Evolutionary conservation across 2,797 vertebrate genomes (phyloP).

Genomic region (Margarornis squamiger): DNA sequence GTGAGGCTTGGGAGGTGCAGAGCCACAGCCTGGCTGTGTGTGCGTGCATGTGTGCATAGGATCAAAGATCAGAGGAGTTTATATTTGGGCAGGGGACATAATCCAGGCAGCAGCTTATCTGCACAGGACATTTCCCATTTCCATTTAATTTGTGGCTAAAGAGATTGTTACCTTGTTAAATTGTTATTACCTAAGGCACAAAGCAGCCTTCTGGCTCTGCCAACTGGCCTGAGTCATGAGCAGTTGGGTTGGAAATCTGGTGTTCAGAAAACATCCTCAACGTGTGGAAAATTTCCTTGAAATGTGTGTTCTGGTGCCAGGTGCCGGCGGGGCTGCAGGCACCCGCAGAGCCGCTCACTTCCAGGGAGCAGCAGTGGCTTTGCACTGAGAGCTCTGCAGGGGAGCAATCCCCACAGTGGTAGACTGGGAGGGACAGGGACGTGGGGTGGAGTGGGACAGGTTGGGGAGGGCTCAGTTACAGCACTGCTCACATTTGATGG

Average conservation of each 20-base stretch:
- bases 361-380: not conserved
- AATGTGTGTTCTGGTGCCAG: slow-evolving; percentile 48
- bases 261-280: slow-evolving; percentile 34
- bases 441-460: not conserved
- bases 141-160: slow-evolving; percentile 64
- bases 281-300: slow-evolving; percentile 43
- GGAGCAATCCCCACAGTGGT: not conserved
- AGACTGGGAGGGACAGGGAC: not conserved
- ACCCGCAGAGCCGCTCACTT: not conserved
- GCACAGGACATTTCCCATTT: slow-evolving; percentile 59
- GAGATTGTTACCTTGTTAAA: slow-evolving; percentile 66
- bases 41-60: not conserved
- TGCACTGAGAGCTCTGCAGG: not conserved
- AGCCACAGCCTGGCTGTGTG: not conserved
- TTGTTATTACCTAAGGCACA: slow-evolving; percentile 61
- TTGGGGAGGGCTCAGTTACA: not conserved
- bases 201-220: slow-evolving; percentile 63
- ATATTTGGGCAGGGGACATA: slow-evolving; percentile 45
- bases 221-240: slow-evolving; percentile 53
- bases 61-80: slow-evolving; percentile 55
- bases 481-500: fast-evolving
- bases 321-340: not conserved
- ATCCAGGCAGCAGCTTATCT: slow-evolving; percentile 63
- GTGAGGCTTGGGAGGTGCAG: not conserved
- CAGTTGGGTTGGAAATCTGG: slow-evolving; percentile 38